These are phyloP conservation scores for Pipistrellus kuhlii DNA, from an alignment of 2,797 vertebrate species.

Conservation along the genomic window DNA sequence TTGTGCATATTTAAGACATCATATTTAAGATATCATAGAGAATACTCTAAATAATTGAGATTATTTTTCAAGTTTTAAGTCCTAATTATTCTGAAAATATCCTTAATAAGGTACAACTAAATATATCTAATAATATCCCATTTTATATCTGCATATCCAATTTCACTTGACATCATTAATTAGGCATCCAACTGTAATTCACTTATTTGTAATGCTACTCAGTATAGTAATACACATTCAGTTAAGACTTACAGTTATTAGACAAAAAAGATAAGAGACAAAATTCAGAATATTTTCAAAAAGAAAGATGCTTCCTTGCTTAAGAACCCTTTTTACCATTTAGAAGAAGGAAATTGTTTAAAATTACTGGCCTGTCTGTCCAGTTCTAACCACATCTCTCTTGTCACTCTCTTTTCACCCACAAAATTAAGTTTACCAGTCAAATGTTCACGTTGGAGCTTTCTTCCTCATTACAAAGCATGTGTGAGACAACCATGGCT, in stretches of 20 bases:
- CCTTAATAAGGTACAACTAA: neutral
- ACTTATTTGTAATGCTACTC: neutral
- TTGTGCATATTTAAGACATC: neutral
- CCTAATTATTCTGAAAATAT: neutral
- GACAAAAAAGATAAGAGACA: neutral
- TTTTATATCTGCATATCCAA: neutral
- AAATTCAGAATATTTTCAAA: neutral
- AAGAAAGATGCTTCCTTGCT: neutral
- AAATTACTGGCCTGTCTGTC: neutral
- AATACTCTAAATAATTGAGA: neutral
- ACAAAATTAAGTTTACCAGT: neutral
- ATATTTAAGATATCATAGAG: neutral
- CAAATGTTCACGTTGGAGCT: neutral
- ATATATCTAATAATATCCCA: no score
- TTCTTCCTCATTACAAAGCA: neutral
- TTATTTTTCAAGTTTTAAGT: slow-evolving; percentile 14
- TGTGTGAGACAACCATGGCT: neutral
- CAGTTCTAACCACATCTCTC: neutral
- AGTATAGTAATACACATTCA: neutral
- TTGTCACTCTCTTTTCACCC: neutral
- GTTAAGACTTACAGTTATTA: neutral
- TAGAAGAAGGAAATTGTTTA: neutral
- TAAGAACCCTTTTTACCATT: neutral
- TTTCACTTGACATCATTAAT: neutral
- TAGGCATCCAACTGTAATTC: neutral